These are phyloP conservation scores for Oryzias melastigma DNA, from an alignment of 2,113 vertebrate genomes.

Conservation along the genomic window DNA sequence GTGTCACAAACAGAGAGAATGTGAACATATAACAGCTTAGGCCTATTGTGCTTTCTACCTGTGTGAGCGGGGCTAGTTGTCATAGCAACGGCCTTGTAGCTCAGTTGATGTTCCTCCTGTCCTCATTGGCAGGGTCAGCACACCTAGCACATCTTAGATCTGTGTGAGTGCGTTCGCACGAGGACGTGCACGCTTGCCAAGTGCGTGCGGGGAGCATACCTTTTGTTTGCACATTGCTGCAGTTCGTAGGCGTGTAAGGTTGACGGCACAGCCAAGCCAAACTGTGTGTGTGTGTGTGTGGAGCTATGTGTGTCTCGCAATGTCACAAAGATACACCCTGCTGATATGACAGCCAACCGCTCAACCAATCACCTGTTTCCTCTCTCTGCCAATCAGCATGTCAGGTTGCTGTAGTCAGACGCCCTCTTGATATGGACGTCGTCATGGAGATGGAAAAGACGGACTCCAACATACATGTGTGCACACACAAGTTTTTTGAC, in stretches of 20 bases:
- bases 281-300: conserved; percentile 13
- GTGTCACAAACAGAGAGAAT: conserved; percentile 44
- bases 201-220: conserved; percentile 31
- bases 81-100: conserved; percentile 79
- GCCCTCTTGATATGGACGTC: conserved; percentile 66
- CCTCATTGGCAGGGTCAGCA: conserved; percentile 76
- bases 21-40: conserved; percentile 70
- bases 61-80: conserved; percentile 74
- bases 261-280: conserved; percentile 49
- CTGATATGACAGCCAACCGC: conserved; percentile 67
- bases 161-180: conserved; percentile 15
- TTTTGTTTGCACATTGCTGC: conserved; percentile 68
- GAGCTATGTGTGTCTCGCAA: conserved; percentile 27
- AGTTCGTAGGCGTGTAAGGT: conserved; percentile 60
- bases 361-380: conserved; percentile 70
- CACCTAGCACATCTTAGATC: conserved; percentile 68
- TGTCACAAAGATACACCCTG: conserved; percentile 70
- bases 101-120: conserved; percentile 74
- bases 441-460: conserved; percentile 66
- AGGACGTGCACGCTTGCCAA: neutral
- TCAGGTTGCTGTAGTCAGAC: conserved; percentile 54
- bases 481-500: neutral
- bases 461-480: conserved; percentile 39
- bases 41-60: conserved; percentile 76
- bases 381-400: conserved; percentile 64